Percentiles rank a stretch among this genome's conserved stretches.
Conservation (phyloP, 1,140 invertebrate genomes). For the Melanaphis sacchari region DNA sequence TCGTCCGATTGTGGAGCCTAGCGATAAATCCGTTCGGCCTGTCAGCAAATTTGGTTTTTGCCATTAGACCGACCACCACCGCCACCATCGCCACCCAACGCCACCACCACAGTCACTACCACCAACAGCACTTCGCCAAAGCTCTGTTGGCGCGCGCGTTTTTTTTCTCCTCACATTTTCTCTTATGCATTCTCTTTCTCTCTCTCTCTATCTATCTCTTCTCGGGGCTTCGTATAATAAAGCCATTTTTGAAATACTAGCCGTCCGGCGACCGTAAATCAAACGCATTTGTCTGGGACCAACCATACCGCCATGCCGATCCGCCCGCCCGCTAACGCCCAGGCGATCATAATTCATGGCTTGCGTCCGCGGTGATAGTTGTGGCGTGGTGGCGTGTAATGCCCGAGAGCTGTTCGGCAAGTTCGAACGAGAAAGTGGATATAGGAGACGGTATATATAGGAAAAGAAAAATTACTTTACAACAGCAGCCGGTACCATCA, state of each 20-base stretch:
- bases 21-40: conserved; percentile 37
- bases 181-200: not conserved
- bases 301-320: not conserved
- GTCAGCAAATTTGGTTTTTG: conserved; percentile 56
- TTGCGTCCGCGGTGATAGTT: not conserved
- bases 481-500: not conserved
- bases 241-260: conserved; percentile 56
- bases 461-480: conserved; percentile 40
- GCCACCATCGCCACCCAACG: not conserved
- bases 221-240: conserved; percentile 37
- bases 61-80: conserved; percentile 39
- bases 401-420: not conserved
- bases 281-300: conserved; percentile 49
- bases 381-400: not conserved
- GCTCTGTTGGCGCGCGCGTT: not conserved
- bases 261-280: conserved; percentile 42
- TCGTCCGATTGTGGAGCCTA: conserved; percentile 19
- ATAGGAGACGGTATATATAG: not conserved
- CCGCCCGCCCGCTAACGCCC: not conserved
- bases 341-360: conserved; percentile 52
- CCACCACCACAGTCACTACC: not conserved
- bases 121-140: conserved; percentile 27
- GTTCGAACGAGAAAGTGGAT: not conserved
- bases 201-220: conserved; percentile 26
- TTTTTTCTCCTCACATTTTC: not conserved